Base-by-base conservation (phyloP, 2,888 invertebrate genomes). In the Ypsolopha sequella region DNA sequence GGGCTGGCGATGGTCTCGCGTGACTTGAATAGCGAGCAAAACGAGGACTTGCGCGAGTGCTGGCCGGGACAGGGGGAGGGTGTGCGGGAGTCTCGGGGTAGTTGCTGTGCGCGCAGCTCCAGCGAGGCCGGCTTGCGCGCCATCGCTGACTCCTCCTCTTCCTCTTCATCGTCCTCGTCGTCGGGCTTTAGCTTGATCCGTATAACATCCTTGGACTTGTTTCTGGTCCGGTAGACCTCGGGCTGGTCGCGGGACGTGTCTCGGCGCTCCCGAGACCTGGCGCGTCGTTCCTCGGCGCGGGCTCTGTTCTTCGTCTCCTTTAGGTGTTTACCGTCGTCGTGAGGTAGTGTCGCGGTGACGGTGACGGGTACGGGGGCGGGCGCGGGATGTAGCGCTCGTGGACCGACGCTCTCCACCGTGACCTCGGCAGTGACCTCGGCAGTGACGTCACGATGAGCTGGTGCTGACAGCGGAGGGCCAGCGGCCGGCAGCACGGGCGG, bases 21-120 rank as follows among this genome's bases (percentile, higher is more conserved):
- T 57, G 93, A 91, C 70, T 92, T 91, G 66, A 95, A 95, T 44
- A 95, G 75, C 4, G 94, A 94, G 53, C 93, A 92, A 66, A 95
- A 94, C 36, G 94, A 95, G 61, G 93, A 94, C 71, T 94, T 93
- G 41, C 95, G 88, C 0, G 94, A 94, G 0, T 89, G 88, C 0
- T 80, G 80, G 0, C 89, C 89, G 1, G 89, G 62, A 0, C 88
- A 87, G 0, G 94, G 94, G 1, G 95, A 94, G 0, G 94, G 94
- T 1, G 90, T 88, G 35, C 89, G 75, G 55, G 80, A 80, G 36
- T 65, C 71, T 6, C 57, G 52, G 45, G 39, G 34, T 7, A 10
- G 35, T 8, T 4, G 6, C n/a, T 35, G 24, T 13, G 54, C 52
- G 33, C 48, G 58, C 44, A 92, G 73, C 58, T 91, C 90, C 33